A percentile compares a stretch with the other conserved stretches of the same genome.
Evolutionary conservation across 2,113 vertebrate species (phyloP).

Genomic region (Grantiella picta): DNA sequence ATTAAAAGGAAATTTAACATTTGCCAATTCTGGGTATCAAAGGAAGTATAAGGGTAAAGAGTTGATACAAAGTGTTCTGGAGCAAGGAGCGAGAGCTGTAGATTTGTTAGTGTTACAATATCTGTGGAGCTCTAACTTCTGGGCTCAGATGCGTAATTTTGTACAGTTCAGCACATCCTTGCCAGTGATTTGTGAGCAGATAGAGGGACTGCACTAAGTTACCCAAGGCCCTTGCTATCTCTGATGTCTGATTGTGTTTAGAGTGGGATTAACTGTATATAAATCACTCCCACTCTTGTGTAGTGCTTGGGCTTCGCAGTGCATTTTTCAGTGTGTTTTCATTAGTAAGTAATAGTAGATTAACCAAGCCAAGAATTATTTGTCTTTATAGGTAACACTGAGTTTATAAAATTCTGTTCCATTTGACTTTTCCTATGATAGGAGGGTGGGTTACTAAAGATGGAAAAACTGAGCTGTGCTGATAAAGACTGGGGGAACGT

Average conservation of each 20-base stretch:
- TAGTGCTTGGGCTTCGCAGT: not conserved
- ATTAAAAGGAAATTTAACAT: not conserved
- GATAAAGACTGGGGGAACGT: not conserved
- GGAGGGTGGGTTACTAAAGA: not conserved
- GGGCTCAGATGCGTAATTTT: slow-evolving; percentile 12
- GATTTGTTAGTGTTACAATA: not conserved
- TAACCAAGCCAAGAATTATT: slow-evolving; percentile 25
- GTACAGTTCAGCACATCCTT: slow-evolving; percentile 24
- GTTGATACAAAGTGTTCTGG: not conserved
- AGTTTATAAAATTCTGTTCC: not conserved
- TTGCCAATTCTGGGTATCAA: not conserved
- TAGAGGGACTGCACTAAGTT: slow-evolving; percentile 22
- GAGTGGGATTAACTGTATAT: slow-evolving; percentile 43
- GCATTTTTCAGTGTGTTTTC: slow-evolving; percentile 41
- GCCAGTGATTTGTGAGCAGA: slow-evolving; percentile 37
- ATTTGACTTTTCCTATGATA: not conserved
- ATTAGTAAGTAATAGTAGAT: slow-evolving; percentile 22
- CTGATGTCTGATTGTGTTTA: slow-evolving; percentile 37
- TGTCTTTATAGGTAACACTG: slow-evolving; percentile 36
- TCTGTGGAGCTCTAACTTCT: not conserved
- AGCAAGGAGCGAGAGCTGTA: not conserved
- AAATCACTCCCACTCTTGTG: slow-evolving; percentile 37
- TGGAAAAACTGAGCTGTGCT: slow-evolving; percentile 31
- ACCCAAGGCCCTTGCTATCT: slow-evolving; percentile 4
- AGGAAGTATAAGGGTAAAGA: not conserved